Base-by-base conservation (phyloP, 2,888 invertebrate species). In the Vesta saturnalis region DNA sequence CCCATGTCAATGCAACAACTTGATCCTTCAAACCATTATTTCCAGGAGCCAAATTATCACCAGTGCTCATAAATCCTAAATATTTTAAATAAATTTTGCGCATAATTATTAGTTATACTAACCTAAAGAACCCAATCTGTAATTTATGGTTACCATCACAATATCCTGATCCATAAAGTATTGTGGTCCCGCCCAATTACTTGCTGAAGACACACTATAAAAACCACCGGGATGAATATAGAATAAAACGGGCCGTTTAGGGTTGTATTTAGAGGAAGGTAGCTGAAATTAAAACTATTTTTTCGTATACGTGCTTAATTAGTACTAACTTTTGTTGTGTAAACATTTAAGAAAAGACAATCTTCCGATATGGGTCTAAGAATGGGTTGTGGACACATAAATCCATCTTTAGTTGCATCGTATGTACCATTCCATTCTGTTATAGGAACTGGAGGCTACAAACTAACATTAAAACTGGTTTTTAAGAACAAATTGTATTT, bases 1-100 rank as follows among this genome's bases (percentile, higher is more conserved):
- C 83, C 92, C 92, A 92, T 71, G 87, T 86, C 68, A 92, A 78
- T 0, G 89, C 89, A 3, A 85, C 82, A 1, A 91, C 91, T 81
- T 92, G 92, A 81, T 92, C 92, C 78, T 91, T 92, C 43, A 91
- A 81, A 0, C 90, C 92, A 73, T 89, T 87, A 79, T 92, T 92
- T 0, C 92, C 92, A 0, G 91, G 89, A 0, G 90, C 89, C 47
- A 87, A 83, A 47, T 86, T 83, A 56, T 90, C 91, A 0, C 91
- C 91, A 0, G 91, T 91, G 73, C 89, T 89, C 1, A 84, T 64
- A 59, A 84, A 83, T 35, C 84, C 84, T 79, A 62, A 56, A n/a
- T 55, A 6, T n/a, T n/a, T n/a, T n/a, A n/a, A n/a, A n/a, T n/a
- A n/a, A n/a, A n/a, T n/a, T n/a, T n/a, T n/a, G n/a, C n/a, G n/a